These are phyloP conservation scores for Bombyx huttoni DNA, from an alignment of 2,888 invertebrate genomes.

Conservation along the genomic window DNA sequence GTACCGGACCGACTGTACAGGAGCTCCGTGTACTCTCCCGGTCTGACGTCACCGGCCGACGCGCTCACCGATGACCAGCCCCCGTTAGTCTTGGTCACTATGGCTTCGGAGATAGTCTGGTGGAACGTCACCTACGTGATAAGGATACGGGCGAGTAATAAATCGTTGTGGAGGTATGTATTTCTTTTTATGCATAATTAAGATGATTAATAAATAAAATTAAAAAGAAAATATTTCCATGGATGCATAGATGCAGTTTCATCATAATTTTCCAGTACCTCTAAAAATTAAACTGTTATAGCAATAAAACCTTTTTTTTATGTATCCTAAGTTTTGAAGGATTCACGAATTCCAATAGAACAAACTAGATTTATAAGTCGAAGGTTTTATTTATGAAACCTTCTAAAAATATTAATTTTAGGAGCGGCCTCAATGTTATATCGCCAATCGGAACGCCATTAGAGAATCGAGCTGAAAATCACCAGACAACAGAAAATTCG, in stretches of 20 bases:
- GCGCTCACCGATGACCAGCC: slow-evolving; percentile 32
- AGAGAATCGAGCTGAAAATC: slow-evolving; percentile 20
- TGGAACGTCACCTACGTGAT: slow-evolving; percentile 65
- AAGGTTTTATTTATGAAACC: too few species aligned
- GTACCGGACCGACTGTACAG: slow-evolving; percentile 42
- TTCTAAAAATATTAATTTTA: slow-evolving; percentile 10
- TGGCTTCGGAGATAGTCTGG: slow-evolving; percentile 73
- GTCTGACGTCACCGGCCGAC: slow-evolving; percentile 7
- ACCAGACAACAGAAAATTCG: slow-evolving; percentile 11
- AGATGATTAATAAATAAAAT: too few species aligned
- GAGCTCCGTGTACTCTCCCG: slow-evolving; percentile 13
- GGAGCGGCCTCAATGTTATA: slow-evolving; percentile 38
- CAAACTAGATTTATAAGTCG: too few species aligned
- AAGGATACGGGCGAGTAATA: slow-evolving; percentile 25
- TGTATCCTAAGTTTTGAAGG: too few species aligned
- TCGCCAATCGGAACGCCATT: slow-evolving; percentile 42
- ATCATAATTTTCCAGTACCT: too few species aligned
- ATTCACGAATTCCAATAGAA: too few species aligned
- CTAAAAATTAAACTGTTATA: too few species aligned
- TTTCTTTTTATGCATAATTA: not conserved
- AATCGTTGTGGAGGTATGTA: slow-evolving; percentile 29
- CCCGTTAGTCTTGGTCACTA: slow-evolving; percentile 65
- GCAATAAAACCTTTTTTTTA: too few species aligned
- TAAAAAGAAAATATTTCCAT: too few species aligned
- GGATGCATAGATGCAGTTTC: too few species aligned